These are phyloP conservation scores for Tachypleus tridentatus DNA, from an alignment of 1,140 invertebrate genomes.

Conservation along the genomic window DNA sequence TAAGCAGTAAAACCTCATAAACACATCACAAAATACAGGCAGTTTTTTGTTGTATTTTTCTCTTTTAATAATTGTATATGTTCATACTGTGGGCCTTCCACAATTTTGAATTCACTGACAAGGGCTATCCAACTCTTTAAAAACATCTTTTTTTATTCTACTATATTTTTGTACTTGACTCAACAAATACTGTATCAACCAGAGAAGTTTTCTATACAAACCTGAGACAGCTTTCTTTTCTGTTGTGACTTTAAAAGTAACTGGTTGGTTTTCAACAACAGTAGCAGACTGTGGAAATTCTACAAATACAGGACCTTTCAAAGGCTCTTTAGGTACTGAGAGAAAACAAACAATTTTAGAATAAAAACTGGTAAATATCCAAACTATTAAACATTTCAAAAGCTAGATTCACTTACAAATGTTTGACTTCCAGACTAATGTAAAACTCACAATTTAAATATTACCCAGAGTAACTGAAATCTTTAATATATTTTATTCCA, in stretches of 20 bases:
- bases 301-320: conserved; percentile 65
- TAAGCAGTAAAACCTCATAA: too few relatives aligned
- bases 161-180: conserved; percentile 32
- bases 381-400: conserved; percentile 43
- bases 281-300: conserved; percentile 82
- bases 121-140: conserved; percentile 35
- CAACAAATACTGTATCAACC: too few relatives aligned
- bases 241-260: conserved; percentile 43
- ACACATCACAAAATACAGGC: too few relatives aligned
- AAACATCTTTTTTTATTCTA: conserved; percentile 58
- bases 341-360: conserved; percentile 48
- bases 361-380: too few relatives aligned
- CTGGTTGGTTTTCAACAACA: conserved; percentile 62
- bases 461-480: background rate
- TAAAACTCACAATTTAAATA: conserved; percentile 43
- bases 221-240: too few relatives aligned
- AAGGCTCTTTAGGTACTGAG: conserved; percentile 72
- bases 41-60: too few relatives aligned
- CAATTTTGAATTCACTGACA: too few relatives aligned
- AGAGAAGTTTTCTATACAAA: too few relatives aligned
- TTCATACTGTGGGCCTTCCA: too few relatives aligned
- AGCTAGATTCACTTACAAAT: conserved; percentile 83
- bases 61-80: too few relatives aligned
- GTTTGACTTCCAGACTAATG: conserved; percentile 90
- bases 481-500: background rate